Evolutionary conservation across 2,797 vertebrate genomes (phyloP).

Genomic region (Myioborus melanocephalus): DNA sequence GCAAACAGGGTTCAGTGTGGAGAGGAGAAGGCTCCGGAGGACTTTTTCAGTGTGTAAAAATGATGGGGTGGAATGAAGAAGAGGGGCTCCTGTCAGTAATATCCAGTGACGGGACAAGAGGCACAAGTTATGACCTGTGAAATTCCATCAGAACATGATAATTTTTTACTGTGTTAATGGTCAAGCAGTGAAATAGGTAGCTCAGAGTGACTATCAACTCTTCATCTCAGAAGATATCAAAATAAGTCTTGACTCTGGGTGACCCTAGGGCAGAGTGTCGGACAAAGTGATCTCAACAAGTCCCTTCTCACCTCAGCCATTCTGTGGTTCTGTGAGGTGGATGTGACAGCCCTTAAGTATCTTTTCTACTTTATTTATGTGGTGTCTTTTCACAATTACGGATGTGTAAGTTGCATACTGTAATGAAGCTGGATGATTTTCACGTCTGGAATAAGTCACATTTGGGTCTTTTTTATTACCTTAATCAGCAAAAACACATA

Average conservation of each 20-base stretch:
- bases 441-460: not conserved
- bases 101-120: not conserved
- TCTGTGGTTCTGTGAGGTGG: not conserved
- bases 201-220: not conserved
- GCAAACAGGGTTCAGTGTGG: not conserved
- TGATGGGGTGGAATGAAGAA: not conserved
- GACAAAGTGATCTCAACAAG: not conserved
- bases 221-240: not conserved
- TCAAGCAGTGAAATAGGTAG: not conserved
- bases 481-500: slow-evolving; percentile 56
- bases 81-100: not conserved
- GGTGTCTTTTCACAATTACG: not conserved
- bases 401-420: not conserved
- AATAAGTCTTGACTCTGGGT: not conserved
- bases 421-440: slow-evolving; percentile 15
- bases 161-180: not conserved
- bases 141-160: not conserved
- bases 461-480: slow-evolving; percentile 32
- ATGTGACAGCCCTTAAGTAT: not conserved
- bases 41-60: not conserved
- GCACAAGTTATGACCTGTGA: not conserved
- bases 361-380: not conserved
- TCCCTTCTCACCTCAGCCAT: not conserved
- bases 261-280: not conserved
- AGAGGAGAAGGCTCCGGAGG: not conserved